Evolutionary conservation across 2,888 invertebrate species (phyloP).

Genomic region (Unio pictorum): DNA sequence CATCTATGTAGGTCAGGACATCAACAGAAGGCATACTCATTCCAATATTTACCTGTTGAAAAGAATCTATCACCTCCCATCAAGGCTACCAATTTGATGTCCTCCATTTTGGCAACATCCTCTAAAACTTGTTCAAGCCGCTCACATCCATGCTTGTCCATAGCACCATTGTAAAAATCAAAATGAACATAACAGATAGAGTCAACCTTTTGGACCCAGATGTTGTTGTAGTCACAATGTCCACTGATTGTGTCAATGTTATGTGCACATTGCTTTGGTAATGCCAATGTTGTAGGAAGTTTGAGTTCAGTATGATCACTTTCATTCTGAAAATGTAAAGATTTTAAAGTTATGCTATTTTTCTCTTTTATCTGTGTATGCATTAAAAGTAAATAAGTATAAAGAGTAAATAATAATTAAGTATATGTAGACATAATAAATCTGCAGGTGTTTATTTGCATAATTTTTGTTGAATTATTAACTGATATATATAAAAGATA

Average conservation of each 20-base stretch:
- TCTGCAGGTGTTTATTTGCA: too few species aligned
- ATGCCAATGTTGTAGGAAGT: slow-evolving; percentile 10
- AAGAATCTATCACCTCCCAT: slow-evolving; percentile 30
- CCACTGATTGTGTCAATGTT: slow-evolving; percentile 1
- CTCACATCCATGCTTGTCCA: slow-evolving; percentile 16
- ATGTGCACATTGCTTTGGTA: neutral
- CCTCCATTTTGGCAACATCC: slow-evolving; percentile 6
- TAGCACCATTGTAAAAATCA: slow-evolving; percentile 32
- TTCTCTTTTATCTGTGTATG: too few species aligned
- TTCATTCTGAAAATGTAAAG: neutral
- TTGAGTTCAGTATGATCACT: slow-evolving; percentile 2
- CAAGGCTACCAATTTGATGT: slow-evolving; percentile 18
- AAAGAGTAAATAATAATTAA: too few species aligned
- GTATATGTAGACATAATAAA: too few species aligned
- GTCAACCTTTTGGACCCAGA: slow-evolving; percentile 4
- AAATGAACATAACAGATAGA: slow-evolving; percentile 20
- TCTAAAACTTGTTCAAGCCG: slow-evolving; percentile 10
- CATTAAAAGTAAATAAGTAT: too few species aligned
- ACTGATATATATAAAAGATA: too few species aligned
- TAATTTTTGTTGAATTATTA: too few species aligned
- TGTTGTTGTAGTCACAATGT: slow-evolving; percentile 15
- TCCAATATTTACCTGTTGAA: slow-evolving; percentile 13
- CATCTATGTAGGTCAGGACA: too few species aligned
- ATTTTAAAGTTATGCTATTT: too few species aligned
- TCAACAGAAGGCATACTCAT: too few species aligned